Conservation (phyloP, 2,888 invertebrate genomes). For the Tipula unca region DNA sequence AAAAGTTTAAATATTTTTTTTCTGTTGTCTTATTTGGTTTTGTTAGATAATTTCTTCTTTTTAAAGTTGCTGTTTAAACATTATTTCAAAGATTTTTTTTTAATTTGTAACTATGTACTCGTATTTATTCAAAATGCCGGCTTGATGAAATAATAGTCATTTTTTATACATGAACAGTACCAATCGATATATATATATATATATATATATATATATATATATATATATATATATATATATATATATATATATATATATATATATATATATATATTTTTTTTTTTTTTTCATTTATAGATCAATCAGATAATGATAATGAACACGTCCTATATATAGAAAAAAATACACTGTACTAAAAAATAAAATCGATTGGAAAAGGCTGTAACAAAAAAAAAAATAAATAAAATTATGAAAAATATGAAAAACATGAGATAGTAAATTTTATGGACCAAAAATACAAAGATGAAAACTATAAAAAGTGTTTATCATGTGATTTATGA, state of each 20-base stretch:
- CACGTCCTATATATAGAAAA: neutral
- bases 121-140: neutral
- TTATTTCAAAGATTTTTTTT: neutral
- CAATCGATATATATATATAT: neutral
- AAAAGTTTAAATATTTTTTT: neutral
- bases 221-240: no score
- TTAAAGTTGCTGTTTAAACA: neutral
- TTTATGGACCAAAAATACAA: neutral
- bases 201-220: no score
- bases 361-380: neutral
- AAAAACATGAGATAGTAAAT: neutral
- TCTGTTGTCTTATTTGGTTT: neutral
- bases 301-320: neutral
- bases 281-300: neutral
- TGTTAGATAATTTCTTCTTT: neutral
- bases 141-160: neutral
- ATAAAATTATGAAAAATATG: neutral
- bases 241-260: no score
- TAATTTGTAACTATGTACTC: no score
- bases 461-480: neutral
- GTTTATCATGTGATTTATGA: constrained; percentile 14
- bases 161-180: neutral
- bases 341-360: neutral
- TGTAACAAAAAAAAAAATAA: neutral
- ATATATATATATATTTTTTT: no score